A percentile compares a stretch with the other conserved stretches of the same genome.
These are phyloP conservation scores for Catalaphyllia jardinei DNA, from an alignment of 64 coral and sea anemone genomes.

Conservation along the genomic window DNA sequence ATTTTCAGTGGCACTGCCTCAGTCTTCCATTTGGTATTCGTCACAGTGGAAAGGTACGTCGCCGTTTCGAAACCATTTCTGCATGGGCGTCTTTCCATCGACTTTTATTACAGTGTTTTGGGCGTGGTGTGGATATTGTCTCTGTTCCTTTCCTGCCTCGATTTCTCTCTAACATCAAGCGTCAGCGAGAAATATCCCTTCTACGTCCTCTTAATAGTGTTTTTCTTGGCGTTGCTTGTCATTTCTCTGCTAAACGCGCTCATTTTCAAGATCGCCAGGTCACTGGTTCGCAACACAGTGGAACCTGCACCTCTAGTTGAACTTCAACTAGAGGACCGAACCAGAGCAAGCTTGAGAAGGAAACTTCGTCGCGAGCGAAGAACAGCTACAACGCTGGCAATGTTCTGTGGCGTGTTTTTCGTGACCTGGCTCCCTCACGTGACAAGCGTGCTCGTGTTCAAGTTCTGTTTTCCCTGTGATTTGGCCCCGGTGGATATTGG, in stretches of 20 bases:
- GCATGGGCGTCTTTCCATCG: conserved; percentile 40
- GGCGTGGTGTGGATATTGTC: conserved; percentile 6
- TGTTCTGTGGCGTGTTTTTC: conserved; percentile 44
- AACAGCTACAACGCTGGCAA: conserved; percentile 45
- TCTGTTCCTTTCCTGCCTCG: not conserved
- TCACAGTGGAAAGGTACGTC: conserved; percentile 75
- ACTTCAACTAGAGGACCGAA: not conserved
- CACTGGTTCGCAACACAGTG: conserved; percentile 17
- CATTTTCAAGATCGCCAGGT: conserved; percentile 23
- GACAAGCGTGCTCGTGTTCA: conserved; percentile 32
- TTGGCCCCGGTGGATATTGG: conserved; percentile 20
- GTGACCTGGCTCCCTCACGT: conserved; percentile 37
- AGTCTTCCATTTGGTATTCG: conserved; percentile 67
- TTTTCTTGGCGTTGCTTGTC: not conserved
- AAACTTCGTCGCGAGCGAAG: conserved; percentile 46
- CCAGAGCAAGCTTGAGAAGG: not conserved
- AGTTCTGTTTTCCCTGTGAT: conserved; percentile 41
- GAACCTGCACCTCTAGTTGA: not conserved
- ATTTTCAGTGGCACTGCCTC: conserved; percentile 82
- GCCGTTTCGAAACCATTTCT: conserved; percentile 72
- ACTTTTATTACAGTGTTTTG: conserved; percentile 21
- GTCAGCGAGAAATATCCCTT: not conserved
- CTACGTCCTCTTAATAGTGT: not conserved
- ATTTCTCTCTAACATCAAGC: not conserved
- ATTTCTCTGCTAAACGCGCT: conserved; percentile 35